Conservation (phyloP, 2,888 invertebrate genomes). For the Spodoptera exigua region DNA sequence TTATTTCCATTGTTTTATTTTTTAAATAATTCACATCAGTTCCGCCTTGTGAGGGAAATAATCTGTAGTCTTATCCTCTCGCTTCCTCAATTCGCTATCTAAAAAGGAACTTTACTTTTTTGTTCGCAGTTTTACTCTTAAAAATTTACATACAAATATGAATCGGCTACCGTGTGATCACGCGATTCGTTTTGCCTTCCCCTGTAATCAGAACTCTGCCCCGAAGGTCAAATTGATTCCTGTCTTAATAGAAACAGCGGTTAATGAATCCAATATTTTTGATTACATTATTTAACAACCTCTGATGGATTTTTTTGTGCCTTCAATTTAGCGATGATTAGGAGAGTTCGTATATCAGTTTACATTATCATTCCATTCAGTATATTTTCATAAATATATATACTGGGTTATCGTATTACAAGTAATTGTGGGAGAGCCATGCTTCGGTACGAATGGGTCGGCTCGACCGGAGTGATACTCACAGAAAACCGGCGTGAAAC, state of each 20-base stretch:
- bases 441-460: no score
- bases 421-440: no score
- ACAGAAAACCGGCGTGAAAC: no score
- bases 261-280: conserved; percentile 21
- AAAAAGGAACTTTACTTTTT: conserved; percentile 39
- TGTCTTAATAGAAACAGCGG: conserved; percentile 26
- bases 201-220: conserved; percentile 27
- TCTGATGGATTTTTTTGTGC: conserved; percentile 7
- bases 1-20: no score
- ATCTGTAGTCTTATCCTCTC: no score
- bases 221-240: conserved; percentile 27
- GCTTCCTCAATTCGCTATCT: not conserved
- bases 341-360: no score
- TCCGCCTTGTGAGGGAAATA: no score
- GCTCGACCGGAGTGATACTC: no score
- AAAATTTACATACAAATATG: conserved; percentile 43
- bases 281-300: conserved; percentile 14
- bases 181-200: conserved; percentile 34
- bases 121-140: conserved; percentile 25
- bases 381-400: no score
- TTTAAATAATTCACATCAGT: no score
- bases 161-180: conserved; percentile 43
- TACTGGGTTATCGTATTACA: no score
- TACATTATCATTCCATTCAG: no score
- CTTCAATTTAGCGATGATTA: not conserved